These are phyloP conservation scores for Acanthosepion pharaonis DNA, from an alignment of 2,888 invertebrate genomes.

Conservation along the genomic window DNA sequence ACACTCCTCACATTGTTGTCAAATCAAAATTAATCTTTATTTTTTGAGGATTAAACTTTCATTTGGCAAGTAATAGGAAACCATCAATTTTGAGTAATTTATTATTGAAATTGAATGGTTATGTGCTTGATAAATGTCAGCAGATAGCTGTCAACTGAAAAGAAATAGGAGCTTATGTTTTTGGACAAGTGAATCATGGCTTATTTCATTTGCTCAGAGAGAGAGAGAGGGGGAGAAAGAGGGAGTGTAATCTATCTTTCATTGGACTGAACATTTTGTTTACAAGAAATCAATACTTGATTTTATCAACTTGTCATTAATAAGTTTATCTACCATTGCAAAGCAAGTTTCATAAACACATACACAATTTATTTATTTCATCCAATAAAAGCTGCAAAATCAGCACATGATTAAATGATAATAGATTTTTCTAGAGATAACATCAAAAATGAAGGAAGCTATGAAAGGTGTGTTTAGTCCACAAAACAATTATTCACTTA, in stretches of 20 bases:
- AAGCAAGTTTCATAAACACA: not conserved
- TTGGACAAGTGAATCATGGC: conserved; percentile 14
- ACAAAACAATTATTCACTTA: not conserved
- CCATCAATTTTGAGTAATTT: conserved; percentile 18
- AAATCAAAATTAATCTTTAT: conserved; percentile 18
- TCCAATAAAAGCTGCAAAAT: not conserved
- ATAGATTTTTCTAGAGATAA: not conserved
- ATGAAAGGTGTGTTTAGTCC: not conserved
- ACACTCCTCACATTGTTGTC: not conserved
- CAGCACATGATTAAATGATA: conserved; percentile 14
- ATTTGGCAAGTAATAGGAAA: conserved; percentile 18
- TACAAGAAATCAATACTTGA: conserved; percentile 16
- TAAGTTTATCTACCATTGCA: not conserved
- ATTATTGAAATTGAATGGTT: conserved; percentile 33
- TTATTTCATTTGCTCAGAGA: conserved; percentile 17
- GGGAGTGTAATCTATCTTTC: conserved; percentile 16
- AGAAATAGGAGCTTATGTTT: conserved; percentile 33
- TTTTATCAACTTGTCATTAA: conserved; percentile 33
- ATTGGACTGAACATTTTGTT: not conserved
- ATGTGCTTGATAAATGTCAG: not conserved
- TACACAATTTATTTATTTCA: not conserved
- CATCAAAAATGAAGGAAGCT: not conserved
- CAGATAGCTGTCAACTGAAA: conserved; percentile 18
- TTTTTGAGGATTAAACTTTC: conserved; percentile 22
- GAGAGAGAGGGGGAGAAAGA: not conserved